Conservation (phyloP, 2,113 vertebrate genomes). For the Oryzias woworae region DNA sequence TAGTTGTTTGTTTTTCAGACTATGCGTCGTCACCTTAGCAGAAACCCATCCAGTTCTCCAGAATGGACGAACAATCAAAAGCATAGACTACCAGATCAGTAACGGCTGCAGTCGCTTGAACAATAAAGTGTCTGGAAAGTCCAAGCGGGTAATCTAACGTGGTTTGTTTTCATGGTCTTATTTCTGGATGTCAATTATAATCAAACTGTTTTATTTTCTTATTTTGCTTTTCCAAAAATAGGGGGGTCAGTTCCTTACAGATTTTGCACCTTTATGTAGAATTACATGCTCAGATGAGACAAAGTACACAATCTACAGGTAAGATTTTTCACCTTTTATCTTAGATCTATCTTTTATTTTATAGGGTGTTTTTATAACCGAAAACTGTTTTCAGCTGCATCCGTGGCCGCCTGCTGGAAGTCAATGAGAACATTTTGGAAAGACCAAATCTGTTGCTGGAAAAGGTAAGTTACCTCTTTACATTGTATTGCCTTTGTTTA, state of each 20-base stretch:
- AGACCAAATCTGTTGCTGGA: conserved; percentile 85
- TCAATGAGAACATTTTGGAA: conserved; percentile 91
- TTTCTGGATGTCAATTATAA: background rate
- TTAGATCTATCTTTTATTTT: background rate
- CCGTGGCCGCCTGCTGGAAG: conserved; percentile 92
- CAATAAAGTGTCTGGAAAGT: conserved; percentile 97
- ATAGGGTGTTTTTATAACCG: background rate
- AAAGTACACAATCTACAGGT: conserved; percentile 95
- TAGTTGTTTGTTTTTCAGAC: conserved; percentile 69
- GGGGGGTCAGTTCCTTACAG: conserved; percentile 97
- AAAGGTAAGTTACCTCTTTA: conserved; percentile 79
- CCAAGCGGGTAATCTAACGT: conserved; percentile 85
- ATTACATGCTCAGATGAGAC: conserved; percentile 89
- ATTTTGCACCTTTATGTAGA: conserved; percentile 91
- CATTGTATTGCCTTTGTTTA: background rate
- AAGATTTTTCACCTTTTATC: conserved; percentile 20
- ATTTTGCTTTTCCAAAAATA: conserved; percentile 34
- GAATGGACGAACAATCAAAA: conserved; percentile 83
- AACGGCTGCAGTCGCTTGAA: conserved; percentile 92
- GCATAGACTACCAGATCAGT: conserved; percentile 94
- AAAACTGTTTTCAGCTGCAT: conserved; percentile 83
- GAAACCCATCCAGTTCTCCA: conserved; percentile 93
- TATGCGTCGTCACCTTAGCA: conserved; percentile 93
- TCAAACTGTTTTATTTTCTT: background rate
- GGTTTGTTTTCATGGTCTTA: background rate